Percentiles rank a stretch among this genome's conserved stretches.
These are phyloP conservation scores for Drosophila buzzatii DNA, from an alignment of 2,888 invertebrate genomes.

Conservation along the genomic window DNA sequence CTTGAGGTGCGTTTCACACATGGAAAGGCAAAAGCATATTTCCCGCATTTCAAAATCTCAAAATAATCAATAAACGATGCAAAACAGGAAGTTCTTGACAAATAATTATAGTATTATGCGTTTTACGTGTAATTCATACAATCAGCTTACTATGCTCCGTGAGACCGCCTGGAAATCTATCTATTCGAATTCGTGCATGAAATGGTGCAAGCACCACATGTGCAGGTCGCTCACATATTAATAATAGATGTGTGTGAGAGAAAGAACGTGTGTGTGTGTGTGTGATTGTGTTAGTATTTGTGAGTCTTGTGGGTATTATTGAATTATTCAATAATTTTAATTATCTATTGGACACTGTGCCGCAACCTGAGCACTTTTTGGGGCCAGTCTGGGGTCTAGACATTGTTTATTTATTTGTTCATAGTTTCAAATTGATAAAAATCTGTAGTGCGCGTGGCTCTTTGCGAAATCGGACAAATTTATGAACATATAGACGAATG, in stretches of 20 bases:
- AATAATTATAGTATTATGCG: conserved; percentile 14
- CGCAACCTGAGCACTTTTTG: conserved; percentile 30
- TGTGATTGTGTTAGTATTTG: not conserved
- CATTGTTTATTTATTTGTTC: conserved; percentile 32
- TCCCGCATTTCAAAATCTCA: not conserved
- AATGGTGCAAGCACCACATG: conserved; percentile 22
- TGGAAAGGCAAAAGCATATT: not conserved
- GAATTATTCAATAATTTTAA: conserved; percentile 46
- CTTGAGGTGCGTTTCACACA: not conserved
- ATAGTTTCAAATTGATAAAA: conserved; percentile 35
- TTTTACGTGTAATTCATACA: conserved; percentile 9
- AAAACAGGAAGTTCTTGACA: conserved; percentile 1
- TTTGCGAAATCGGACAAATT: not conserved
- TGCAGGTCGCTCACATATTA: conserved; percentile 1
- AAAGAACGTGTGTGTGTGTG: not conserved
- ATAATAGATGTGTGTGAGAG: not conserved
- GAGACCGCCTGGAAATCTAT: conserved; percentile 20
- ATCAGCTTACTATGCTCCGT: conserved; percentile 9
- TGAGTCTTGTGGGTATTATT: conserved; percentile 16
- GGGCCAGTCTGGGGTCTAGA: conserved; percentile 47
- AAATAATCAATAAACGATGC: not conserved
- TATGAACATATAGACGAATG: conserved; percentile 5
- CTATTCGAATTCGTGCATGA: conserved; percentile 28
- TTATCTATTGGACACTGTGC: conserved; percentile 48
- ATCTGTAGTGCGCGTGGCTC: conserved; percentile 41